Percentiles rank a stretch among this genome's conserved stretches.
phyloP scores from a whole-genome alignment of 2,888 invertebrate genomes.

The Microctonus aethiopoides region DNA sequence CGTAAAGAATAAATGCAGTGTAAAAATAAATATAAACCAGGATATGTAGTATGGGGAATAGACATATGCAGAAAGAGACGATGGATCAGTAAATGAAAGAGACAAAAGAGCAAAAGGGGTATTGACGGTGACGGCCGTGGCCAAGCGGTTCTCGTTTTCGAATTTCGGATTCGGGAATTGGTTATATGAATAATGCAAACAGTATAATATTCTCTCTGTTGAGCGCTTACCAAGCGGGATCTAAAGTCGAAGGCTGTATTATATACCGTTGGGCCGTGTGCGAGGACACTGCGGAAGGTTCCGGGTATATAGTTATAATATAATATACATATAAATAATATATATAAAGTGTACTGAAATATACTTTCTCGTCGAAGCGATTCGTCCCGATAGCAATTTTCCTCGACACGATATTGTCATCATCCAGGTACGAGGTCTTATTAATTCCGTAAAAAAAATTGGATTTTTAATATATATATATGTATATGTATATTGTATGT shows the following conservation, averaged over 20 bases:
- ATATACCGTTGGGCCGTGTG: slow-evolving; percentile 10
- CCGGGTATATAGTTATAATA: slow-evolving; percentile 4
- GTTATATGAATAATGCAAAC: slow-evolving; percentile 65
- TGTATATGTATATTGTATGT: too few species aligned
- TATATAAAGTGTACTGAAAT: not conserved
- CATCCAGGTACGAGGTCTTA: not conserved
- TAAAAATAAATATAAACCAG: not conserved
- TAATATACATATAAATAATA: too few species aligned
- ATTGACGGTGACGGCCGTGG: not conserved
- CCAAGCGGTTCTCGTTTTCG: slow-evolving; percentile 47
- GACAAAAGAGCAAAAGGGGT: slow-evolving; percentile 40
- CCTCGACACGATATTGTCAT: slow-evolving; percentile 2
- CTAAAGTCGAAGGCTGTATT: slow-evolving; percentile 13
- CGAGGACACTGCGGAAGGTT: not conserved
- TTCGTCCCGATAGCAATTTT: not conserved
- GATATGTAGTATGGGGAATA: slow-evolving; percentile 38
- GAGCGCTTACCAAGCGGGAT: slow-evolving; percentile 38
- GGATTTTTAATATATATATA: not conserved
- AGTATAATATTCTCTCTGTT: slow-evolving; percentile 32
- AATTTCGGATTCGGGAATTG: slow-evolving; percentile 63
- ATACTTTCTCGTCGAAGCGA: not conserved
- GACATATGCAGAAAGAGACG: not conserved
- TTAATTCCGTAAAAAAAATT: not conserved
- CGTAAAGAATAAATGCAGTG: slow-evolving; percentile 9
- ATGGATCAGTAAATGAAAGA: slow-evolving; percentile 15